Conservation (phyloP, 2,113 vertebrate species). For the Damaliscus lunatus region DNA sequence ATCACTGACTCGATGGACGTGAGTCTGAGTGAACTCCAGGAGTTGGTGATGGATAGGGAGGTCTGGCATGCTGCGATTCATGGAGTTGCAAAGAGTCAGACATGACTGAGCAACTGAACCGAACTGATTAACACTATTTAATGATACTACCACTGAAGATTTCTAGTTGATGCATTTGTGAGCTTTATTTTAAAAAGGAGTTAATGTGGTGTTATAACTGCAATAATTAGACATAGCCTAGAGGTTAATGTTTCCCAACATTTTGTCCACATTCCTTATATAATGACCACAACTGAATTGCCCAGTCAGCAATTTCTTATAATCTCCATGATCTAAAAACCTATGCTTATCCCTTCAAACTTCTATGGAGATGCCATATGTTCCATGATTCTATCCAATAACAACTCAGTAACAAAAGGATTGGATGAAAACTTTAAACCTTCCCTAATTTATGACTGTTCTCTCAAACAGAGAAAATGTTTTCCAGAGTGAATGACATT, state of each 20-base stretch:
- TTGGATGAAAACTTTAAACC: background rate
- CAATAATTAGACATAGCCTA: background rate
- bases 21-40: no score
- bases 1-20: no score
- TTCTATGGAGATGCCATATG: background rate
- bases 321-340: background rate
- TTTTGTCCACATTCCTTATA: background rate
- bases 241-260: background rate
- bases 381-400: background rate
- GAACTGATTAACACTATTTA: background rate
- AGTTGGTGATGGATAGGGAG: no score
- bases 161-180: background rate
- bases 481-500: background rate
- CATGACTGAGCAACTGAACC: background rate
- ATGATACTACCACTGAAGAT: background rate
- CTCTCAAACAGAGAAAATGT: conserved; percentile 37
- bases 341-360: background rate
- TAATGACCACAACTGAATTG: background rate
- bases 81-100: no score
- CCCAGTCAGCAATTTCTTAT: background rate
- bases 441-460: background rate
- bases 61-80: no score
- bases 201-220: background rate
- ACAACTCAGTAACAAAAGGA: background rate
- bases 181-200: background rate